Evolutionary conservation across 2,888 invertebrate species (phyloP).

Genomic region (Parochlus steinenii): DNA sequence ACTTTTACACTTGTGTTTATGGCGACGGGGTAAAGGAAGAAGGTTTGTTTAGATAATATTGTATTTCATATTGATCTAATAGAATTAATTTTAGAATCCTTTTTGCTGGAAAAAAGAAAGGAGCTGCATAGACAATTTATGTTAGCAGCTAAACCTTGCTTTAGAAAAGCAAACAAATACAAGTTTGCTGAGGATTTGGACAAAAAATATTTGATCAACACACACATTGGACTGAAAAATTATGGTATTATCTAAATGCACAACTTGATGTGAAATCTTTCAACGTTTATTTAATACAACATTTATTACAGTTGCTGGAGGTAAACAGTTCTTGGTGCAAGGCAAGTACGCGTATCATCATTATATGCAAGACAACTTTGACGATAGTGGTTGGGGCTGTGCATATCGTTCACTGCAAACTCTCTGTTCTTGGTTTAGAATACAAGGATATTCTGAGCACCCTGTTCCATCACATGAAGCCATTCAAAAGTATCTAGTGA

Average conservation of each 20-base stretch:
- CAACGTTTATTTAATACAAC: background rate
- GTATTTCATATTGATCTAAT: no score
- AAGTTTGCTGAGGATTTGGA: constrained; percentile 32
- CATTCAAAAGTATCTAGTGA: constrained; percentile 87
- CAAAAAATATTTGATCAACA: constrained; percentile 44
- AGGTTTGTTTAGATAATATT: constrained; percentile 39
- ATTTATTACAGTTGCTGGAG: constrained; percentile 24
- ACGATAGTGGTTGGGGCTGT: constrained; percentile 99
- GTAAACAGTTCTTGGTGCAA: constrained; percentile 42
- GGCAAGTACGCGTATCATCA: constrained; percentile 91
- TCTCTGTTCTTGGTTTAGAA: constrained; percentile 85
- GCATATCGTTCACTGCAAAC: constrained; percentile 97
- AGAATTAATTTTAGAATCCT: constrained; percentile 13
- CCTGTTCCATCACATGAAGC: constrained; percentile 65
- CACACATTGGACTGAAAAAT: constrained; percentile 41
- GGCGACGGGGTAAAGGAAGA: constrained; percentile 48
- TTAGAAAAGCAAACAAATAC: constrained; percentile 54
- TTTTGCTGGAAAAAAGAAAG: constrained; percentile 45
- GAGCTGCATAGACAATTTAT: constrained; percentile 56
- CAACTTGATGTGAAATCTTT: constrained; percentile 8
- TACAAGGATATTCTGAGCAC: constrained; percentile 66
- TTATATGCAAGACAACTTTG: constrained; percentile 86
- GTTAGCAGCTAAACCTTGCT: constrained; percentile 49
- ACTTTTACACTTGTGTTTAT: constrained; percentile 59
- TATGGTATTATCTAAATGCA: constrained; percentile 18